Percentiles rank a stretch among this genome's conserved stretches.
Conservation (phyloP, 2,113 vertebrate species). For the Caretta caretta region DNA sequence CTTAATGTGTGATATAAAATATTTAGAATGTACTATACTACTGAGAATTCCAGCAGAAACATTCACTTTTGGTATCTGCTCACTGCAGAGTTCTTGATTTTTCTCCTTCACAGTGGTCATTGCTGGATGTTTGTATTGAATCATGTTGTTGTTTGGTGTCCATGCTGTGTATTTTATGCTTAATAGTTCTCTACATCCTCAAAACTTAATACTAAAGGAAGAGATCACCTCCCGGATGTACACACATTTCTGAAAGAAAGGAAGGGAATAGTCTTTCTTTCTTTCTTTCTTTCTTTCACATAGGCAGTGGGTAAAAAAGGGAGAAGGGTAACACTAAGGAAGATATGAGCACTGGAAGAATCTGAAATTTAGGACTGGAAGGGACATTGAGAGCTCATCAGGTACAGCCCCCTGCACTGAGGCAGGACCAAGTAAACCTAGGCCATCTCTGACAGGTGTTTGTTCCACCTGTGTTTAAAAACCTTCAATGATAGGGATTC, state of each 20-base stretch:
- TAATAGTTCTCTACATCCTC: neutral
- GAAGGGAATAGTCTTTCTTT: neutral
- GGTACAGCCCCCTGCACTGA: too few species aligned
- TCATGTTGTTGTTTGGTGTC: fast-evolving
- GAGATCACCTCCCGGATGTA: neutral
- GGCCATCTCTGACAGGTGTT: too few species aligned
- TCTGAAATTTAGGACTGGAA: too few species aligned
- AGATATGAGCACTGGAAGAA: too few species aligned
- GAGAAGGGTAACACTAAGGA: neutral
- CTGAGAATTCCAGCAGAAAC: neutral
- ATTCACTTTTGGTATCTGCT: neutral
- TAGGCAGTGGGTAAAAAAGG: neutral
- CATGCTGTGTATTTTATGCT: neutral
- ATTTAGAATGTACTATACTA: fast-evolving
- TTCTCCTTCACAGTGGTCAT: neutral
- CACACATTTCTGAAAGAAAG: neutral
- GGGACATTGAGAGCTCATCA: too few species aligned
- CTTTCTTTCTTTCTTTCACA: neutral
- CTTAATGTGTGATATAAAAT: fast-evolving
- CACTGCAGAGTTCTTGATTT: neutral
- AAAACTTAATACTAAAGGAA: neutral
- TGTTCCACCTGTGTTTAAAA: neutral
- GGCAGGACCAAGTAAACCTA: too few species aligned
- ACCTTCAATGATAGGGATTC: neutral
- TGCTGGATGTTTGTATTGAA: neutral